Percentiles rank a stretch among this genome's conserved stretches.
phyloP scores from a whole-genome alignment of 2,797 vertebrate species.

The Graptemys geographica region DNA sequence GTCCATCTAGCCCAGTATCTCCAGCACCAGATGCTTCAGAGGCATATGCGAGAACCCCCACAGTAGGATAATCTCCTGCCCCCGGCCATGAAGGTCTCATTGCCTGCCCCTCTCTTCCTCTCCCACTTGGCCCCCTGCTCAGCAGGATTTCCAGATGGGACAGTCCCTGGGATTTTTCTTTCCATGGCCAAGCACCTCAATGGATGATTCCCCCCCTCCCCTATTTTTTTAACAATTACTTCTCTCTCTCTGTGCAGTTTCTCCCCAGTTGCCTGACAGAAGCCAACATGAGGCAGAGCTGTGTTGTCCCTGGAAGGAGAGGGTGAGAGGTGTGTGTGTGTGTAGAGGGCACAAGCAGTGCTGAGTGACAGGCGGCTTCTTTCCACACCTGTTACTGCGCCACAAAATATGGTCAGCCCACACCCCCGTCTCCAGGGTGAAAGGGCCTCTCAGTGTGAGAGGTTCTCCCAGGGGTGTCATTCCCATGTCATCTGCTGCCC shows the following conservation, averaged over 20 bases:
- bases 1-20: too few species aligned
- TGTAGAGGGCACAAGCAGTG: background rate
- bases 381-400: background rate
- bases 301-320: background rate
- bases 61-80: background rate
- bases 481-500: background rate
- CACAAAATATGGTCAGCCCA: background rate
- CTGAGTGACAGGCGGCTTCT: background rate
- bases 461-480: background rate
- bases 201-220: background rate
- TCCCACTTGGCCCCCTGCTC: background rate
- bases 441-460: background rate
- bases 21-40: too few species aligned
- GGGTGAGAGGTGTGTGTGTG: background rate
- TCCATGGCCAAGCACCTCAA: background rate
- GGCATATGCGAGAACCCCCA: background rate
- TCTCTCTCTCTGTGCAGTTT: background rate
- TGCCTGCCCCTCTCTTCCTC: background rate
- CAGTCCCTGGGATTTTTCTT: background rate
- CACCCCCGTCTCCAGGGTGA: background rate
- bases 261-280: background rate
- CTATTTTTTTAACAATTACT: background rate
- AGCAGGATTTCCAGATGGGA: background rate
- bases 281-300: background rate
- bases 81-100: too few species aligned